Evolutionary conservation across 2,113 vertebrate genomes (phyloP).

Genomic region (Hemiprocne comata): DNA sequence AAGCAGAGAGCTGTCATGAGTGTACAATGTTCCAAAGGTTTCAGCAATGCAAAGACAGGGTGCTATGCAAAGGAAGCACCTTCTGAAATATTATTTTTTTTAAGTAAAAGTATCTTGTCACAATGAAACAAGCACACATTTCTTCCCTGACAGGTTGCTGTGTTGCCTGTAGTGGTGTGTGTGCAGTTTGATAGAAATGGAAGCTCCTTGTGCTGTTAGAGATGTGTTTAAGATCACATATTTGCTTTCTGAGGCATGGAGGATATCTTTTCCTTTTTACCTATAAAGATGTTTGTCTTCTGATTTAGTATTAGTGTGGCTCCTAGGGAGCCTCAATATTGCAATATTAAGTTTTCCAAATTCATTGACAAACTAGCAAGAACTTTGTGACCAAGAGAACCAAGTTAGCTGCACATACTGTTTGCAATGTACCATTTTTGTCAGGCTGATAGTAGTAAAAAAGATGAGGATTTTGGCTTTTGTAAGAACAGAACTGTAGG

Average conservation of each 20-base stretch:
- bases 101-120: neutral
- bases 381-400: neutral
- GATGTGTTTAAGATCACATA: neutral
- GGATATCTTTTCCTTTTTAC: neutral
- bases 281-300: neutral
- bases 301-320: neutral
- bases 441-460: neutral
- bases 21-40: neutral
- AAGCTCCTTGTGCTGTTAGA: neutral
- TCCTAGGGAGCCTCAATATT: neutral
- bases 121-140: neutral
- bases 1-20: neutral
- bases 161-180: neutral
- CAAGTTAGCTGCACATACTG: neutral
- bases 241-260: neutral
- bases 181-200: neutral
- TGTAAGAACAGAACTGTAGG: neutral
- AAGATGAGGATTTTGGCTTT: neutral
- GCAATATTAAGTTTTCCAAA: neutral
- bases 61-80: neutral
- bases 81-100: neutral
- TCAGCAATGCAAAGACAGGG: neutral
- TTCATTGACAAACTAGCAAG: neutral
- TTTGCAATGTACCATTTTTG: neutral
- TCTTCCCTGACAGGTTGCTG: neutral